Conservation (phyloP, 2,888 invertebrate genomes). For the Allolobophora icterica region DNA sequence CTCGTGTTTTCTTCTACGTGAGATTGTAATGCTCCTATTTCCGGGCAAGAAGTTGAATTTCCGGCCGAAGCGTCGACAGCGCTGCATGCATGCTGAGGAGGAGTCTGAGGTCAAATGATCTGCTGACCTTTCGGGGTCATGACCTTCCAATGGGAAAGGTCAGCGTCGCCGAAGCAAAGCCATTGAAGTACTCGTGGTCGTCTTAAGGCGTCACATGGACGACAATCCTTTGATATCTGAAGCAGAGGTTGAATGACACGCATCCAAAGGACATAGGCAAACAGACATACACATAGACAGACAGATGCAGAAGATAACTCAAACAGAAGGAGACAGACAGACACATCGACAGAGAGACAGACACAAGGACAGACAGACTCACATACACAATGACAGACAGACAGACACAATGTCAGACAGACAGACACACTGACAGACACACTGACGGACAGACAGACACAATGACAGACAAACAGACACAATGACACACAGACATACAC, state of each 20-base stretch:
- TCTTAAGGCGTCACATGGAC: not conserved
- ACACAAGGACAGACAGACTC: not conserved
- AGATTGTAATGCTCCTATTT: not conserved
- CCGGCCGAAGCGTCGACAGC: not conserved
- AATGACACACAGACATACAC: too few species aligned
- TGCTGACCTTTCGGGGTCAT: conserved; percentile 17
- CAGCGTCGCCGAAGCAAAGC: too few species aligned
- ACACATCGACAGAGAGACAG: not conserved
- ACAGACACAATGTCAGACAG: too few species aligned
- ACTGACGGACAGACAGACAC: not conserved
- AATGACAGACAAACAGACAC: not conserved
- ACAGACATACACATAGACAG: not conserved
- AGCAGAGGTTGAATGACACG: not conserved
- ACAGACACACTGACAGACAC: not conserved
- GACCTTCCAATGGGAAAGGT: not conserved
- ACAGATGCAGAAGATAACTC: not conserved
- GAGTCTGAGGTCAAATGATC: not conserved
- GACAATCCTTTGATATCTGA: not conserved
- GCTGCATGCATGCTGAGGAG: not conserved
- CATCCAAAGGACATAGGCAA: not conserved
- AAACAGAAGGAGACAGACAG: not conserved
- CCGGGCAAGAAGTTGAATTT: too few species aligned
- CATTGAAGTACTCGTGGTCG: too few species aligned
- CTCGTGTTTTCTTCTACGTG: not conserved
- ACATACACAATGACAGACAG: not conserved